Evolutionary conservation across 2,113 vertebrate genomes (phyloP).

Genomic region (Cricetomys ansorgei): DNA sequence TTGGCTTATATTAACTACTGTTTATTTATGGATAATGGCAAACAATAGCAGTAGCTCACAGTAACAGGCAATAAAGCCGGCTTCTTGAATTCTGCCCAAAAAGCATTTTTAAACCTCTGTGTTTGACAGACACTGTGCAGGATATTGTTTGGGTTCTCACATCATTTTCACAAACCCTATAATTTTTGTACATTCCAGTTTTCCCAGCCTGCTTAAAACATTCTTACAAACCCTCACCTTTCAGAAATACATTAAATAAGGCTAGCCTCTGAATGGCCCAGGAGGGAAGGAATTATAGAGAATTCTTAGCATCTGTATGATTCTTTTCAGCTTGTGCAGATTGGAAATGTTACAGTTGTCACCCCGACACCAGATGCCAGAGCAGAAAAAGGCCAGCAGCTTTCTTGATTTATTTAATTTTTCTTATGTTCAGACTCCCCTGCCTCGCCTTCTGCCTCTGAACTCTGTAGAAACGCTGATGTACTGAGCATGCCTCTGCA

Average conservation of each 20-base stretch:
- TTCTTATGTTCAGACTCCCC: not conserved
- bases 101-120: slow-evolving; percentile 6
- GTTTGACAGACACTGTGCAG: slow-evolving; percentile 11
- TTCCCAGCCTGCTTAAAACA: slow-evolving; percentile 57
- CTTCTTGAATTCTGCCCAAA: slow-evolving; percentile 43
- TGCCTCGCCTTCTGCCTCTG: not conserved
- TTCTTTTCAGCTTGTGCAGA: slow-evolving; percentile 25
- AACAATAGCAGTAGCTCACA: not conserved
- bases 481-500: not conserved
- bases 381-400: not conserved
- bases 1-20: not conserved
- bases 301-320: slow-evolving; percentile 33
- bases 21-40: not conserved
- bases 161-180: slow-evolving; percentile 39
- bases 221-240: slow-evolving; percentile 21
- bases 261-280: not conserved
- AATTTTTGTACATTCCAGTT: slow-evolving; percentile 14
- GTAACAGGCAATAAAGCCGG: not conserved
- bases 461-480: not conserved
- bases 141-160: not conserved
- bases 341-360: slow-evolving; percentile 37
- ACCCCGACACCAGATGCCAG: not conserved
- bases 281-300: not conserved
- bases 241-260: slow-evolving; percentile 49
- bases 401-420: not conserved